Evolutionary conservation across 1,140 invertebrate species (phyloP), one percentile per base, ranked within the genome.

Genomic region (Ceratoteleas bidentatus): DNA sequence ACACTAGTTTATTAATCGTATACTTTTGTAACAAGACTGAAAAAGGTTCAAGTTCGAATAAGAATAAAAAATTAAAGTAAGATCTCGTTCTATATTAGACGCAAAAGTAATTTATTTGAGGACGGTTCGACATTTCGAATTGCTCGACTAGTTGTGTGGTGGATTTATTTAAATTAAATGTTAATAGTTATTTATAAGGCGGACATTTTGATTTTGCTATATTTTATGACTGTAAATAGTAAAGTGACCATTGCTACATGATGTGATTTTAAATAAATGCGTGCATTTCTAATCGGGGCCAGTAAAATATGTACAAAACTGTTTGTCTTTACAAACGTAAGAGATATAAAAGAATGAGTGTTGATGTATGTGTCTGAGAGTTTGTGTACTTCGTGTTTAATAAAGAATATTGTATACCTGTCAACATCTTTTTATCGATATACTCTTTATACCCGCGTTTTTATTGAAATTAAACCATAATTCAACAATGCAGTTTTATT

Each of bases 1-100:
- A 32, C 10, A 16, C 40, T 73, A 79, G 64, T 52, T 81, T 57
- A 64, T 70, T 68, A 69, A 49, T 58, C 64, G 57, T 81, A 74
- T 74, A 74, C 61, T 69, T 74, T 81, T 47, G 65, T 74, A 69
- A 80, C 64, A 81, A 74, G 77, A 81, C 77, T 81, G 77, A 81
- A 34, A 73, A 72, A 68, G 49, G 49, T 76, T 68, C 47, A 75
- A 72, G 53, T 72, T 58, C 56, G 49, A 61, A 32, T 72, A 72
- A 36, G 32, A 60, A 62, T 56, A 49, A 49, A 73, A 15, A 36
- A 62, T 50, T 15, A n/a, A 6, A 24, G 61, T 80, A 73, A 80
- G 76, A 80, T 73, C 76, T 80, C 76, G 76, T 70, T 60, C 34
- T 54, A 61, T 65, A 38, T 66, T 50, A 64, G 54, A 36, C 50